Base-by-base conservation (phyloP, 2,888 invertebrate species). In the Agonopterix alstromeriana region DNA sequence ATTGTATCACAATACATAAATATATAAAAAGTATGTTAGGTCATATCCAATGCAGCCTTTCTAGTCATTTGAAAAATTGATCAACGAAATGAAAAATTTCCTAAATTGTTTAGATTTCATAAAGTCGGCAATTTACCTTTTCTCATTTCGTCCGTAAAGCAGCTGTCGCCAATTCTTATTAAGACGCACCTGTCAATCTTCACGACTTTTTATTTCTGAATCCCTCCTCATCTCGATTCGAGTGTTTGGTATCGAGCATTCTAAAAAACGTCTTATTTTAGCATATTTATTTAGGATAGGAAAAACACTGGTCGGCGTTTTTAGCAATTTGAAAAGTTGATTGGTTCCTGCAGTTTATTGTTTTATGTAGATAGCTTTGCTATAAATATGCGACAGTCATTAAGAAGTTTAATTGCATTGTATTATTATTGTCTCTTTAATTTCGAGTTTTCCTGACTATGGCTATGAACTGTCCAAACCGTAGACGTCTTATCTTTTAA, bases 181-280 rank as follows among this genome's bases (percentile, higher is more conserved):
- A 88, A 84, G 85, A 82, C 85, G 83, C 88, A 88, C 88, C 88
- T 88, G 88, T 88, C 88, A 88, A 88, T 88, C 87, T 86, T 77
- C 64, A 60, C 68, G 69, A 59, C 55, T 84, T 87, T 85, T 87
- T 85, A 84, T 87, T 86, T 70, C 68, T 53, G 65, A 73, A 70
- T 70, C 73, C 75, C 78, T 75, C 76, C 70, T 76, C 69, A 71
- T 73, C 67, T 70, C 67, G 65, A 73, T 67, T 78, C 64, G 65
- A 86, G 82, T 82, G 74, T 76, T 77, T 65, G 70, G 67, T 66
- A 72, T 73, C 61, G 71, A 64, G 61, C 67, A 66, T 73, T 60
- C 40, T 38, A 58, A 65, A 71, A 42, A 42, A 10, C 38, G 57
- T 71, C 71, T 74, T 27, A 27, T 27, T 81, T 79, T 73, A 73